Evolutionary conservation across 2,113 vertebrate genomes (phyloP).

Genomic region (Cnemophilus loriae): DNA sequence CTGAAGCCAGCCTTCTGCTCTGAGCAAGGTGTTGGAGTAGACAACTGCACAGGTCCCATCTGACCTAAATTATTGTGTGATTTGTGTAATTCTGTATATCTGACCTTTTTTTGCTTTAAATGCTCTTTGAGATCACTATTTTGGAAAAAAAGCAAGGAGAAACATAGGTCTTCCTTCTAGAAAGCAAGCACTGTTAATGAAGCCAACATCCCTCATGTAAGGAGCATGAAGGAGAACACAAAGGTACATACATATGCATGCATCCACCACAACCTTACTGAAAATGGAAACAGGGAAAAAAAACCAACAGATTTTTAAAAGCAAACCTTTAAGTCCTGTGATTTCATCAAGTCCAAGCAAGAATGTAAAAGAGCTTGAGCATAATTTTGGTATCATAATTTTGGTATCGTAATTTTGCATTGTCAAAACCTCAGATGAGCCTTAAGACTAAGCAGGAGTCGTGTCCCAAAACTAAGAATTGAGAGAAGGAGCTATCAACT

Average conservation of each 20-base stretch:
- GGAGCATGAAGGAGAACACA: not conserved
- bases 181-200: not conserved
- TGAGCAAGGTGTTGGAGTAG: not conserved
- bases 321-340: not conserved
- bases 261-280: not conserved
- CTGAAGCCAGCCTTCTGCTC: not conserved
- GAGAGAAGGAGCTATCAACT: not conserved
- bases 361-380: not conserved
- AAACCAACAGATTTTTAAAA: not conserved
- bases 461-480: not conserved
- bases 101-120: not conserved
- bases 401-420: not conserved
- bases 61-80: not conserved
- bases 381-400: not conserved
- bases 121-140: not conserved
- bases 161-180: not conserved
- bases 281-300: not conserved
- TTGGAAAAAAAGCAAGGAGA: not conserved
- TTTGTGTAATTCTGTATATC: not conserved
- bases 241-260: rapidly evolving
- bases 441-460: not conserved
- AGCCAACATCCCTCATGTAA: not conserved
- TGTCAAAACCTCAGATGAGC: not conserved
- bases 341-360: not conserved
- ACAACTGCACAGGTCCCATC: not conserved